Percentiles rank a stretch among this genome's conserved stretches.
These are phyloP conservation scores for Drosophila niveifrons DNA, from an alignment of 2,888 invertebrate species.

Conservation along the genomic window DNA sequence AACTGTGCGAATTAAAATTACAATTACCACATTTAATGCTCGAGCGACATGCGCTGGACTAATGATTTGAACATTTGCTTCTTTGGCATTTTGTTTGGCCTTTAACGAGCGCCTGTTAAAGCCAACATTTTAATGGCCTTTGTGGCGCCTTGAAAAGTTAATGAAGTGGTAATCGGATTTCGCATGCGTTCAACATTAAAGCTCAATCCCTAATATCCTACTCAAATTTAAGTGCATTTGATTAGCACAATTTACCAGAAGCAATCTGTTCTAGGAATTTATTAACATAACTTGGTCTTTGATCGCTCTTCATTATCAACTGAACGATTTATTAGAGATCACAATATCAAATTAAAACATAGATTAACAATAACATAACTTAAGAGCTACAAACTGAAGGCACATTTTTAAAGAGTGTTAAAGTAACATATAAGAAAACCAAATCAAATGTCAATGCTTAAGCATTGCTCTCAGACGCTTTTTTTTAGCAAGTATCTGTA, in stretches of 20 bases:
- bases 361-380: too few relatives aligned
- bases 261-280: too few relatives aligned
- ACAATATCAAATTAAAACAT: too few relatives aligned
- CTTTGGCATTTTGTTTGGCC: slow-evolving; percentile 4
- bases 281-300: too few relatives aligned
- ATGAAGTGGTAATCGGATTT: slow-evolving; percentile 23
- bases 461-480: too few relatives aligned
- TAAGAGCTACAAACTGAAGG: too few relatives aligned
- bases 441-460: too few relatives aligned
- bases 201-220: background rate
- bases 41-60: slow-evolving; percentile 6
- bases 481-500: too few relatives aligned
- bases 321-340: too few relatives aligned
- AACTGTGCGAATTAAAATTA: slow-evolving; percentile 3
- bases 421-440: too few relatives aligned
- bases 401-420: too few relatives aligned
- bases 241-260: background rate
- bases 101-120: slow-evolving; percentile 31
- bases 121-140: slow-evolving; percentile 26
- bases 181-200: background rate
- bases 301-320: too few relatives aligned
- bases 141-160: slow-evolving; percentile 37
- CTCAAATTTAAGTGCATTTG: background rate
- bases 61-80: background rate
- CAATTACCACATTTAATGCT: slow-evolving; percentile 17